phyloP scores from a whole-genome alignment of 2,113 vertebrate genomes.

The Rynchops niger region DNA sequence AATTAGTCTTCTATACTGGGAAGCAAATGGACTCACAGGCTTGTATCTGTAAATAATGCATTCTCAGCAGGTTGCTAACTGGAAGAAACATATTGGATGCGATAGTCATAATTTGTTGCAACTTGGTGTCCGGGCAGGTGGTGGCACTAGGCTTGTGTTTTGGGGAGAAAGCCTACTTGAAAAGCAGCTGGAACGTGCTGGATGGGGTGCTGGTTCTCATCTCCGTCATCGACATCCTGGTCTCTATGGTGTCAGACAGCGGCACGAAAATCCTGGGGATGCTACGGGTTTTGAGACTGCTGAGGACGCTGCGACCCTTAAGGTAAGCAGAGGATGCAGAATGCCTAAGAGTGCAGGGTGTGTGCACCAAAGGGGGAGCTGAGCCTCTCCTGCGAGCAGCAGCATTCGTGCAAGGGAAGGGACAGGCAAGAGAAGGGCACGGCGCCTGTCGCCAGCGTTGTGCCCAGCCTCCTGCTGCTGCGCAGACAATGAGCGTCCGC shows the following conservation, averaged over 20 bases:
- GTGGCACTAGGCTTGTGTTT: constrained; percentile 92
- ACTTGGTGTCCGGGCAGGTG: constrained; percentile 80
- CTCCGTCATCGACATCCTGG: constrained; percentile 93
- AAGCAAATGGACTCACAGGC: constrained; percentile 3
- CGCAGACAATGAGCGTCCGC: rapidly evolving
- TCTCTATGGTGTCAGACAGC: constrained; percentile 92
- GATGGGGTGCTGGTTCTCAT: constrained; percentile 97
- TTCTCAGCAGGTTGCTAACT: constrained; percentile 12
- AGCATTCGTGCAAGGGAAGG: background rate
- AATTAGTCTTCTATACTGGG: constrained; percentile 28
- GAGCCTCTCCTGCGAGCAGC: background rate
- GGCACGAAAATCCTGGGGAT: constrained; percentile 96
- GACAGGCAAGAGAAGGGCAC: background rate
- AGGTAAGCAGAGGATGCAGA: constrained; percentile 73
- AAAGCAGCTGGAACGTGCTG: constrained; percentile 96
- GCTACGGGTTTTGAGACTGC: constrained; percentile 90
- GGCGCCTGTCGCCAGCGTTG: rapidly evolving
- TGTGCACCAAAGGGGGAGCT: background rate
- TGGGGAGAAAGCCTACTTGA: constrained; percentile 90
- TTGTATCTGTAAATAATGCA: constrained; percentile 9
- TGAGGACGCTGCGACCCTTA: constrained; percentile 91
- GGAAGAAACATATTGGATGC: background rate
- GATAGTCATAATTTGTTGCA: constrained; percentile 25
- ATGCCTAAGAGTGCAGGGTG: background rate
- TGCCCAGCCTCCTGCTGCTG: background rate